A percentile compares a stretch with the other conserved stretches of the same genome.
phyloP scores from a whole-genome alignment of 2,888 invertebrate genomes.

The Hololepta plana region DNA sequence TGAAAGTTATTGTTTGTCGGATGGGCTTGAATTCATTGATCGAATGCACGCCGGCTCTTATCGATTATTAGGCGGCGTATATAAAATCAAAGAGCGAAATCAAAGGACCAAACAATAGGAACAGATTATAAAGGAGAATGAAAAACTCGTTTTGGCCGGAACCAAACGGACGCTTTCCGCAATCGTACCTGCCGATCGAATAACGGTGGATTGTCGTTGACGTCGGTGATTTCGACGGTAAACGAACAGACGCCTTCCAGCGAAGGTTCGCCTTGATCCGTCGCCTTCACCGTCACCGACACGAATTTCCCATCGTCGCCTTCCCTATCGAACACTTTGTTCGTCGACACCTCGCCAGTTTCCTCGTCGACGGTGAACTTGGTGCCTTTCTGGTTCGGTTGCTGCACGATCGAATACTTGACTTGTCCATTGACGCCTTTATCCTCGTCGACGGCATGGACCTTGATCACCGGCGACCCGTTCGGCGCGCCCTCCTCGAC shows the following conservation, averaged over 20 bases:
- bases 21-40: too few species aligned
- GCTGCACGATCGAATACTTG: constrained; percentile 92
- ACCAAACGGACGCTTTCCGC: too few species aligned
- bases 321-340: constrained; percentile 93
- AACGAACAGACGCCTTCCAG: constrained; percentile 97
- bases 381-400: constrained; percentile 86
- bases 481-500: constrained; percentile 90
- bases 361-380: constrained; percentile 92
- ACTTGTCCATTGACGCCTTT: constrained; percentile 92
- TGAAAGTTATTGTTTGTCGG: too few species aligned
- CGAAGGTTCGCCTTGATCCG: constrained; percentile 96
- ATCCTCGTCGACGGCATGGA: constrained; percentile 84
- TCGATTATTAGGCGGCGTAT: too few species aligned
- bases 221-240: constrained; percentile 92
- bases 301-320: constrained; percentile 94
- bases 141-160: too few species aligned
- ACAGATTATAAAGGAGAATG: too few species aligned
- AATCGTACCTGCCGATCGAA: constrained; percentile 93
- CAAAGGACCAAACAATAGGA: too few species aligned
- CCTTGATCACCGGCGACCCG: constrained; percentile 85
- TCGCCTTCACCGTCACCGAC: constrained; percentile 92
- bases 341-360: constrained; percentile 86
- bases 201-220: constrained; percentile 91
- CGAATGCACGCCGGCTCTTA: too few species aligned
- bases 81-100: too few species aligned